Evolutionary conservation across 2,888 invertebrate species (phyloP).

Genomic region (Caenorhabditis virilis): DNA sequence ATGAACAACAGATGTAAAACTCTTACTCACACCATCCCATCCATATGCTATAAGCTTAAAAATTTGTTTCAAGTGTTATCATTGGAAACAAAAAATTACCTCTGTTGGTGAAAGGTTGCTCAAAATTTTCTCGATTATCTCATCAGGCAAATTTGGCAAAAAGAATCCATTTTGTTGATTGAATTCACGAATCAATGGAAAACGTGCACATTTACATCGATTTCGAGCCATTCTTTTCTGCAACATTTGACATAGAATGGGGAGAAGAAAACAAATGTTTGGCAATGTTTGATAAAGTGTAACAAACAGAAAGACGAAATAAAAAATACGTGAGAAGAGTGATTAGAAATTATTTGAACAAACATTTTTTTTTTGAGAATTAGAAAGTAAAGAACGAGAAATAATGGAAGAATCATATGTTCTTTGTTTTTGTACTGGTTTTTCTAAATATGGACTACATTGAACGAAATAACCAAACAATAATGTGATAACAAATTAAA

Average conservation of each 20-base stretch:
- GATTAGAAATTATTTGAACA: too few species aligned
- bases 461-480: too few species aligned
- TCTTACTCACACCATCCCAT: conserved; percentile 29
- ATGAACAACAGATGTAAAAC: conserved; percentile 25
- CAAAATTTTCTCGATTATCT: conserved; percentile 26
- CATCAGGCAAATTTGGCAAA: conserved; percentile 27
- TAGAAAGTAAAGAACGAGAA: too few species aligned
- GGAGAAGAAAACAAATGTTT: too few species aligned
- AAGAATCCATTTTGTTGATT: not conserved
- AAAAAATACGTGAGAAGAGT: conserved; percentile 3
- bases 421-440: too few species aligned
- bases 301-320: conserved; percentile 3
- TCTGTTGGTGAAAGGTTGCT: conserved; percentile 19
- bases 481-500: too few species aligned
- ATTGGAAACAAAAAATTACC: conserved; percentile 9
- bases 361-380: too few species aligned
- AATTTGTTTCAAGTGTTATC: not conserved
- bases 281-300: too few species aligned
- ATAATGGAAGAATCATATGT: too few species aligned
- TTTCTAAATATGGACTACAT: too few species aligned
- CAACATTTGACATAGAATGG: too few species aligned
- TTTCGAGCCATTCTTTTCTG: conserved; percentile 28
- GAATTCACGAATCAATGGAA: conserved; percentile 3
- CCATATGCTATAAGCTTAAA: conserved; percentile 41
- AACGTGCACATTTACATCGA: conserved; percentile 16